Conservation (phyloP, 2,797 vertebrate genomes). For the Acomys russatus region DNA sequence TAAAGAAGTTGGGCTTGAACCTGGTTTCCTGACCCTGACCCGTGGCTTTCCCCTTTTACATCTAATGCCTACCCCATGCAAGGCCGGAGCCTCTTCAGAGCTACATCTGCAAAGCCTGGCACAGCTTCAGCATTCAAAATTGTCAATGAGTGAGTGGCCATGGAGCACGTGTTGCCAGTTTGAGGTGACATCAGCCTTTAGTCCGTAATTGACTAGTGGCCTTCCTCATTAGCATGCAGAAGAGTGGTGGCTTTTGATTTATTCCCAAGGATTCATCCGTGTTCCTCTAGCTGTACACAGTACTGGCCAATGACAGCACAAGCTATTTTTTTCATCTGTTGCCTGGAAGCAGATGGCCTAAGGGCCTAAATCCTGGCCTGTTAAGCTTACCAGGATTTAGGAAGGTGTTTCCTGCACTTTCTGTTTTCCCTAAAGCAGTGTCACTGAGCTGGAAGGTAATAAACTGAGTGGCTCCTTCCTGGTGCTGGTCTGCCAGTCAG, state of each 20-base stretch:
- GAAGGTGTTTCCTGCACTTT: neutral
- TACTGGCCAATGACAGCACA: constrained; percentile 34
- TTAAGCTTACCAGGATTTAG: constrained; percentile 40
- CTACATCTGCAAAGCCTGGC: neutral
- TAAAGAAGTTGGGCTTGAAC: neutral
- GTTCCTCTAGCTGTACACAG: neutral
- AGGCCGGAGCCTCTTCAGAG: neutral
- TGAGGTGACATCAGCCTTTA: neutral
- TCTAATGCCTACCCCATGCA: neutral
- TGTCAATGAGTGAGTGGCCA: neutral
- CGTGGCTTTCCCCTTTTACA: neutral
- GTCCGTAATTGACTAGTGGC: neutral
- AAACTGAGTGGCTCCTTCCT: neutral
- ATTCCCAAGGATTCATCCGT: neutral
- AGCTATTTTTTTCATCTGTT: constrained; percentile 37
- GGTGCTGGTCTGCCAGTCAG: constrained; percentile 29
- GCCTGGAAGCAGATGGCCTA: constrained; percentile 47
- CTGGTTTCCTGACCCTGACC: neutral
- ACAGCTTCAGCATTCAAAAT: neutral
- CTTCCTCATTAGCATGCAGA: neutral
- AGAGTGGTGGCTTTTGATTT: neutral
- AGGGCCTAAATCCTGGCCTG: neutral
- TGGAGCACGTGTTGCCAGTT: neutral
- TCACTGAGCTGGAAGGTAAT: constrained; percentile 15
- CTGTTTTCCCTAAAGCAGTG: constrained; percentile 2